Conservation (phyloP, 2,797 vertebrate species). For the Propithecus perrieri region DNA sequence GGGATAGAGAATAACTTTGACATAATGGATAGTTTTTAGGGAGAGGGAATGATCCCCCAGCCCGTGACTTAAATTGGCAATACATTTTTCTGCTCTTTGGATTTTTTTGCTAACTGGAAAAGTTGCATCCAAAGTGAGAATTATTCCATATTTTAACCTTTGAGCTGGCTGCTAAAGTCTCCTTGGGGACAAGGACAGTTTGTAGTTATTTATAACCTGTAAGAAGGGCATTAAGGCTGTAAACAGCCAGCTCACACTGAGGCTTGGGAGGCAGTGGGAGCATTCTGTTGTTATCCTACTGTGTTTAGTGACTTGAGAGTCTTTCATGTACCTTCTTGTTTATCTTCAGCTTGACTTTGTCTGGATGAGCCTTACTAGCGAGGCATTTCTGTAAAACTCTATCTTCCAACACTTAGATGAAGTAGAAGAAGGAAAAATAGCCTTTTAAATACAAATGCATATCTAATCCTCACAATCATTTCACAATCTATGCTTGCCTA, state of each 20-base stretch:
- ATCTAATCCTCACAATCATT: background rate
- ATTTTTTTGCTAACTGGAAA: conserved; percentile 45
- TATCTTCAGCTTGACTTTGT: conserved; percentile 3
- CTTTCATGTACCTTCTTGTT: background rate
- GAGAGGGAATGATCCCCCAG: background rate
- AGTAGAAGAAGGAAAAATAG: background rate
- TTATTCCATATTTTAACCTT: conserved; percentile 51
- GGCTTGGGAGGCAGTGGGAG: background rate
- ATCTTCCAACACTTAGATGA: background rate
- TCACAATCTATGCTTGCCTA: background rate
- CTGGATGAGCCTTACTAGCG: background rate
- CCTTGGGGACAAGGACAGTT: conserved; percentile 61
- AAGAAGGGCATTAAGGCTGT: conserved; percentile 26
- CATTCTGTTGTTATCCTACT: background rate
- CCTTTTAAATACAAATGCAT: background rate
- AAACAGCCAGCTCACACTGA: background rate
- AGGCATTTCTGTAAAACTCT: conserved; percentile 8
- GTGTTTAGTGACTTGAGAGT: background rate
- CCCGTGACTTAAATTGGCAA: conserved; percentile 36
- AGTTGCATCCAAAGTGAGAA: conserved; percentile 62
- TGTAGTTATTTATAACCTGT: conserved; percentile 64
- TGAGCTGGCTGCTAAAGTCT: conserved; percentile 18
- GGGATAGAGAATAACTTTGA: background rate
- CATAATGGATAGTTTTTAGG: background rate
- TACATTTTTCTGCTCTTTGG: conserved; percentile 8